Evolutionary conservation across 2,888 invertebrate genomes (phyloP).

Genomic region (Rotaria magnacalcarata): DNA sequence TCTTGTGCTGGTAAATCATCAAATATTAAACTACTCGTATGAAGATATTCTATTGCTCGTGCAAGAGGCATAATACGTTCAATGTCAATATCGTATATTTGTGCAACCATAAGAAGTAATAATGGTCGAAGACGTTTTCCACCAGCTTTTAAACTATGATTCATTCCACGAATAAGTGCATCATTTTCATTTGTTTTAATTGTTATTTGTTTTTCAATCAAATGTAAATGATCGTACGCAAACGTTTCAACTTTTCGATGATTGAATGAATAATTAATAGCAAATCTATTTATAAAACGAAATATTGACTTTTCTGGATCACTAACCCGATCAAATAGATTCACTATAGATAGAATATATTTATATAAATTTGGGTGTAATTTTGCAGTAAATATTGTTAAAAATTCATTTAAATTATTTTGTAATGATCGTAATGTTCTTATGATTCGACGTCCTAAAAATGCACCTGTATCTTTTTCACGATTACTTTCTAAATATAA

Average conservation of each 20-base stretch:
- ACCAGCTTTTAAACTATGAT: constrained; percentile 1
- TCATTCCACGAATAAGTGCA: background rate
- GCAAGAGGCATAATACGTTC: constrained; percentile 11
- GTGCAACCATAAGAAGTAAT: background rate
- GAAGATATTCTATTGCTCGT: constrained; percentile 29
- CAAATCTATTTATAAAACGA: constrained; percentile 2
- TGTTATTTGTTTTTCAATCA: constrained; percentile 3
- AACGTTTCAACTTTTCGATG: constrained; percentile 27
- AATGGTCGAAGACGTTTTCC: constrained; percentile 39
- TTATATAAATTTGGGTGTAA: background rate
- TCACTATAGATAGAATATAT: background rate
- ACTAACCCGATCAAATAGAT: constrained; percentile 15
- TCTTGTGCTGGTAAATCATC: constrained; percentile 41
- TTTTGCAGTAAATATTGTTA: background rate
- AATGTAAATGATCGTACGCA: background rate
- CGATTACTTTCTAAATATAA: background rate
- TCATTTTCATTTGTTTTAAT: background rate
- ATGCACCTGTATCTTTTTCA: background rate
- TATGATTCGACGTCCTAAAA: constrained; percentile 25
- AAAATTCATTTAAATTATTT: background rate
- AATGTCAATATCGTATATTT: background rate
- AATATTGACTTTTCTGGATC: constrained; percentile 19
- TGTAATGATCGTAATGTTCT: constrained; percentile 8
- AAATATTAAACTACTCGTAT: constrained; percentile 35
- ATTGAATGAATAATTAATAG: background rate